Percentiles rank a stretch among this genome's conserved stretches.
Conservation (phyloP, 1,140 invertebrate genomes). For the Microplitis demolitor region DNA sequence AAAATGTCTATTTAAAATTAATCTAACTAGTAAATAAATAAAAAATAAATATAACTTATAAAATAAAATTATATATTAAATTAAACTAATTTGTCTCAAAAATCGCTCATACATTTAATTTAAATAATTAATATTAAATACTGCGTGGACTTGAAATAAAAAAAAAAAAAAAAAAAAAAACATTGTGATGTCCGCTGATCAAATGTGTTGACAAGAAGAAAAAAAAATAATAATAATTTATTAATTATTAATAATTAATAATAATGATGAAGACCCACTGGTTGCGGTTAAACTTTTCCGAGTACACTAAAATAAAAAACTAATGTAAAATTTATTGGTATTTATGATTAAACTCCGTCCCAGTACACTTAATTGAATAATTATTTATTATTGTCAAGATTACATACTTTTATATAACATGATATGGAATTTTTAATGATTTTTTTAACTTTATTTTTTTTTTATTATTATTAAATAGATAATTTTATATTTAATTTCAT, state of each 20-base stretch:
- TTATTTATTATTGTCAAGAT: constrained; percentile 33
- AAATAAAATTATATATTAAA: too few relatives aligned
- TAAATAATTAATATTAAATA: constrained; percentile 33
- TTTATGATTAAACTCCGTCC: background rate
- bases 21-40: too few relatives aligned
- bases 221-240: background rate
- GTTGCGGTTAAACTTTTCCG: constrained; percentile 53
- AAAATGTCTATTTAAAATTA: too few relatives aligned
- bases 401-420: constrained; percentile 29
- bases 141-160: constrained; percentile 36
- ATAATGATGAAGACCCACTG: constrained; percentile 50
- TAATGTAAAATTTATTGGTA: constrained; percentile 52
- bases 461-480: background rate
- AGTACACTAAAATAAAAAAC: constrained; percentile 57
- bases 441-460: background rate
- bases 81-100: background rate
- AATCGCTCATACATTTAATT: constrained; percentile 39
- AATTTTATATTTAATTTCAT: background rate
- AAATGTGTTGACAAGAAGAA: constrained; percentile 46
- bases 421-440: constrained; percentile 23
- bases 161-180: constrained; percentile 45
- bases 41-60: too few relatives aligned
- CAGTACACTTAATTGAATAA: constrained; percentile 1
- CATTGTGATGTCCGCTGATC: constrained; percentile 53
- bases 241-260: background rate